Percentiles rank a stretch among this genome's conserved stretches.
phyloP scores from a whole-genome alignment of 2,888 invertebrate species.

The Drosophila austrosaltans region DNA sequence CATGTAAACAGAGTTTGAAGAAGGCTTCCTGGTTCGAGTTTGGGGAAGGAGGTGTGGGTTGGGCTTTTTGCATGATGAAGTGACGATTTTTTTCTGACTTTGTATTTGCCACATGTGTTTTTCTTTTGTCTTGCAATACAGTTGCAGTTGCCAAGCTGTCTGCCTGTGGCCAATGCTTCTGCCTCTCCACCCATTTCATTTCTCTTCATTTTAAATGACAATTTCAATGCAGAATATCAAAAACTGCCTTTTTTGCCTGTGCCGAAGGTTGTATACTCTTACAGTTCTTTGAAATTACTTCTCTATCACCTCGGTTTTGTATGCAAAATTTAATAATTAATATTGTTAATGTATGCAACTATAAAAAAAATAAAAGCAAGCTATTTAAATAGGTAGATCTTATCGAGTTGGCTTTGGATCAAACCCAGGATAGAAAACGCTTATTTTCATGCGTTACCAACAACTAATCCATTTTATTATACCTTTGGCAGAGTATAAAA shows the following conservation, averaged over 20 bases:
- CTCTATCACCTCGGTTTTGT: no score
- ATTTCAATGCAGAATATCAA: slow-evolving; percentile 60
- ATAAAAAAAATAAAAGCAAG: no score
- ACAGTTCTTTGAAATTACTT: no score
- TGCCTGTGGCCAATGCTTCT: slow-evolving; percentile 41
- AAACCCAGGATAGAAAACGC: no score
- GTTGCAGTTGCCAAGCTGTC: slow-evolving; percentile 57
- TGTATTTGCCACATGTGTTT: slow-evolving; percentile 45
- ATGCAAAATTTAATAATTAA: no score
- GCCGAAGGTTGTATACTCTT: no score
- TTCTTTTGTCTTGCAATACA: slow-evolving; percentile 43
- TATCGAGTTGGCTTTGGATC: no score
- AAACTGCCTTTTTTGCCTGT: no score
- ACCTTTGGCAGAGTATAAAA: slow-evolving; percentile 29
- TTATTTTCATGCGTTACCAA: no score
- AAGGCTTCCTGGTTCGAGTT: slow-evolving; percentile 45
- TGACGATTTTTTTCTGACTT: slow-evolving; percentile 49
- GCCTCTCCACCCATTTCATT: not conserved
- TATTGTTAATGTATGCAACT: no score
- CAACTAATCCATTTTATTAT: no score
- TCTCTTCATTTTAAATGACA: slow-evolving; percentile 56
- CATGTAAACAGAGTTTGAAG: slow-evolving; percentile 61
- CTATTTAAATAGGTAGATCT: no score
- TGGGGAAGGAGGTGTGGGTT: not conserved
- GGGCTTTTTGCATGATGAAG: slow-evolving; percentile 70